phyloP scores from a whole-genome alignment of 2,113 vertebrate genomes.

The Gnathonemus longibarbis region DNA sequence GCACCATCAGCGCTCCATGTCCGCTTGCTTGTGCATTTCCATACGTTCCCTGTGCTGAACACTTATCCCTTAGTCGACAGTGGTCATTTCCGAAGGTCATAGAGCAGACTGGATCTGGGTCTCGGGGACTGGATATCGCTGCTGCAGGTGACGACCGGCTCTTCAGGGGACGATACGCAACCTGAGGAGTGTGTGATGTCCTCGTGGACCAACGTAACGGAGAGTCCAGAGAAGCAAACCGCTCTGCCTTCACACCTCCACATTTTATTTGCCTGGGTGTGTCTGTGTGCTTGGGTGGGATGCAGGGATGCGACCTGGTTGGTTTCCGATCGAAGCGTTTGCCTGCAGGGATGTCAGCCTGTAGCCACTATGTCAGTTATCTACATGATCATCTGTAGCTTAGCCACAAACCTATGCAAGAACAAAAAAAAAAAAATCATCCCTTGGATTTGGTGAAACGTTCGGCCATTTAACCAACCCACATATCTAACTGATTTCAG shows the following conservation, averaged over 20 bases:
- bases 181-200: neutral
- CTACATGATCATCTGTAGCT: neutral
- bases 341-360: neutral
- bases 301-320: neutral
- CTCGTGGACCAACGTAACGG: neutral
- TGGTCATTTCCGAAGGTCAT: neutral
- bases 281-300: neutral
- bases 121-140: neutral
- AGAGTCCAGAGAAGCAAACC: neutral
- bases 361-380: neutral
- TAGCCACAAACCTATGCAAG: neutral
- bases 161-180: neutral
- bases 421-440: neutral
- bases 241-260: neutral
- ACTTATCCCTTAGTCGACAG: neutral
- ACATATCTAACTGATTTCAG: neutral
- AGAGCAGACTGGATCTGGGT: neutral
- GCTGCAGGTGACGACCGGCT: neutral
- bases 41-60: neutral
- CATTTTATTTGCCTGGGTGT: neutral
- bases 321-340: neutral
- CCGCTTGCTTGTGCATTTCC: neutral
- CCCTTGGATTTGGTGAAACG: neutral
- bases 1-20: neutral
- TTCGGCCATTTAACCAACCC: neutral